Percentiles rank a stretch among this genome's conserved stretches.
Evolutionary conservation across 1,140 invertebrate genomes (phyloP).

Genomic region (Drosophila sechellia): DNA sequence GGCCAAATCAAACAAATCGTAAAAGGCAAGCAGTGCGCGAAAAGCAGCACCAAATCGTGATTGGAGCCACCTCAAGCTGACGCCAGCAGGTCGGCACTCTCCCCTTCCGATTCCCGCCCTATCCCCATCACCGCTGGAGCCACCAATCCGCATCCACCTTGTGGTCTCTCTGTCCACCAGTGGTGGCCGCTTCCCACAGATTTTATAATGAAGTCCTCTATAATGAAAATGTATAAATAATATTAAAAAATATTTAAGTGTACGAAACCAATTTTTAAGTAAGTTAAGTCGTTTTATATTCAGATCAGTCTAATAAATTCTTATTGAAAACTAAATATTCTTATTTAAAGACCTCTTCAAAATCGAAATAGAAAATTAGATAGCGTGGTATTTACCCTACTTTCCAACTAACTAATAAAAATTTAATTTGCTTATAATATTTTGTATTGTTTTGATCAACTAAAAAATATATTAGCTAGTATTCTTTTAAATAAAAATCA

Average conservation of each 20-base stretch:
- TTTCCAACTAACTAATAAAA: no score
- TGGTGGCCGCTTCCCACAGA: neutral
- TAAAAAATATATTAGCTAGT: neutral
- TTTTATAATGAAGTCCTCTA: neutral
- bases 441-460: no score
- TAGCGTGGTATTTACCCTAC: no score
- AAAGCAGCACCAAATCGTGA: constrained; percentile 62
- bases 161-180: constrained; percentile 4
- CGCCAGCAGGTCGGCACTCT: constrained; percentile 58
- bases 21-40: constrained; percentile 72
- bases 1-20: constrained; percentile 81
- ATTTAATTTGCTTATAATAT: no score
- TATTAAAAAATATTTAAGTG: no score
- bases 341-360: no score
- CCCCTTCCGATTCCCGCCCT: constrained; percentile 1
- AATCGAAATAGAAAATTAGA: no score
- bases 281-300: neutral
- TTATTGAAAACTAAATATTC: no score
- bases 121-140: constrained; percentile 2
- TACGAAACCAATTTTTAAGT: neutral
- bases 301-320: no score
- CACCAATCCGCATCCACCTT: constrained; percentile 21
- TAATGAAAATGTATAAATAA: neutral
- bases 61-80: constrained; percentile 77
- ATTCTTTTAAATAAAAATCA: no score